These are phyloP conservation scores for Cyrtodaria siliqua DNA, from an alignment of 2,888 invertebrate genomes.

Conservation along the genomic window DNA sequence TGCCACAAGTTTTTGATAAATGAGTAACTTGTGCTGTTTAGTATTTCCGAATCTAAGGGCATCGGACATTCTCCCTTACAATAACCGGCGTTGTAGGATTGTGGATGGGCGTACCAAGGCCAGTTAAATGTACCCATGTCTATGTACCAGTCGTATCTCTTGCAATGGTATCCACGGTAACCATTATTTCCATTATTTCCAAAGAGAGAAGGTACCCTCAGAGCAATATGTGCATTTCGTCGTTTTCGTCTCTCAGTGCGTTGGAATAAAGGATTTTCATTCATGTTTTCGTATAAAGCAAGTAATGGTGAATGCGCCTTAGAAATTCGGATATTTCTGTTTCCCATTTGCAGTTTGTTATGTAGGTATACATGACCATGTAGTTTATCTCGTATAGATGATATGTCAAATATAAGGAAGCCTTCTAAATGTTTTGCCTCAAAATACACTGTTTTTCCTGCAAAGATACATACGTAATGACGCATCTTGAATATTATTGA, in stretches of 20 bases:
- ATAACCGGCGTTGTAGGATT: conserved; percentile 22
- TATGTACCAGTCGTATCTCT: conserved; percentile 34
- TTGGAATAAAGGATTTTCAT: conserved; percentile 23
- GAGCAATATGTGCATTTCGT: too few relatives aligned
- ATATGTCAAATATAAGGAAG: too few relatives aligned
- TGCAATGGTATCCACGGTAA: conserved; percentile 12
- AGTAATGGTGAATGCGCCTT: conserved; percentile 21
- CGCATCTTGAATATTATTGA: too few relatives aligned
- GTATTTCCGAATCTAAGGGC: conserved; percentile 11
- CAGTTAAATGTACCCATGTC: conserved; percentile 31
- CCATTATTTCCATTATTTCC: not conserved
- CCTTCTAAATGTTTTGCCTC: too few relatives aligned
- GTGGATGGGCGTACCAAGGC: conserved; percentile 34
- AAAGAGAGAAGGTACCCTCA: too few relatives aligned
- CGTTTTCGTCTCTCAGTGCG: too few relatives aligned
- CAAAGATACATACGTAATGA: too few relatives aligned
- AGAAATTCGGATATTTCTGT: too few relatives aligned
- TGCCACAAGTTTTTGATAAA: conserved; percentile 46
- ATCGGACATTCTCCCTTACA: conserved; percentile 36
- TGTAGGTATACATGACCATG: too few relatives aligned
- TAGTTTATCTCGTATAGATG: too few relatives aligned
- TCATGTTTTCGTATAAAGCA: conserved; percentile 21
- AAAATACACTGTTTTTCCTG: too few relatives aligned
- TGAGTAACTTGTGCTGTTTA: conserved; percentile 50
- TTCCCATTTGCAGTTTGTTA: too few relatives aligned